Evolutionary conservation across 2,888 invertebrate genomes (phyloP).

Genomic region (Arrhopalites spinosus): DNA sequence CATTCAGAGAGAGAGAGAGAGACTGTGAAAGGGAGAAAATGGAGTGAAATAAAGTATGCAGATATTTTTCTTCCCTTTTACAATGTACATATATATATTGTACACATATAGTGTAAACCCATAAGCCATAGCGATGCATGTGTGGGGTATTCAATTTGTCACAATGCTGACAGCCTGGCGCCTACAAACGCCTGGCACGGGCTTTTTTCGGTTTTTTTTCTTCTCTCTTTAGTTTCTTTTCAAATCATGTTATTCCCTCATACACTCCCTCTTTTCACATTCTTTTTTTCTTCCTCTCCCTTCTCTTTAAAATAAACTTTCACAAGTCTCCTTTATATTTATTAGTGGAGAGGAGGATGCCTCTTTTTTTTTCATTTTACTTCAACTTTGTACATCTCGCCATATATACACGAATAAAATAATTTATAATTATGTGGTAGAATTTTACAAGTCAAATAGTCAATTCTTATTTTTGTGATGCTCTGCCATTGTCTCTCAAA

Average conservation of each 20-base stretch:
- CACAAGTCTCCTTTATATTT: too few species aligned
- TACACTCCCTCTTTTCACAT: background rate
- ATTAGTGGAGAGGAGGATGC: too few species aligned
- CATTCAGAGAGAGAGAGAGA: background rate
- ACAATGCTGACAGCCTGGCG: slow-evolving; percentile 28
- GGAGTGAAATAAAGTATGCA: background rate
- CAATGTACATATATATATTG: background rate
- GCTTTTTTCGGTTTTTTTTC: slow-evolving; percentile 26
- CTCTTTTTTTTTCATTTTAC: too few species aligned
- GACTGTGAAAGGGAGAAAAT: background rate
- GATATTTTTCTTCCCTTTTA: background rate
- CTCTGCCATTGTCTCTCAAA: too few species aligned
- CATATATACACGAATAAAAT: too few species aligned
- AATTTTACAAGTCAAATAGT: too few species aligned
- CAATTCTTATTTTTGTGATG: too few species aligned
- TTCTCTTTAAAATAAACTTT: background rate
- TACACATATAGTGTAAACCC: background rate
- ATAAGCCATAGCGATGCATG: too few species aligned
- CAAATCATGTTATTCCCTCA: background rate
- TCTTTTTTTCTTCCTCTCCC: background rate
- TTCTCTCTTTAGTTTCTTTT: slow-evolving; percentile 10
- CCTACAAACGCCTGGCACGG: slow-evolving; percentile 32
- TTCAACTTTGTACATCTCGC: too few species aligned
- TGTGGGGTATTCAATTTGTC: slow-evolving; percentile 30
- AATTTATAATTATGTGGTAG: too few species aligned